Conservation (phyloP, 2,797 vertebrate genomes). For the Sebastes oblongus region DNA sequence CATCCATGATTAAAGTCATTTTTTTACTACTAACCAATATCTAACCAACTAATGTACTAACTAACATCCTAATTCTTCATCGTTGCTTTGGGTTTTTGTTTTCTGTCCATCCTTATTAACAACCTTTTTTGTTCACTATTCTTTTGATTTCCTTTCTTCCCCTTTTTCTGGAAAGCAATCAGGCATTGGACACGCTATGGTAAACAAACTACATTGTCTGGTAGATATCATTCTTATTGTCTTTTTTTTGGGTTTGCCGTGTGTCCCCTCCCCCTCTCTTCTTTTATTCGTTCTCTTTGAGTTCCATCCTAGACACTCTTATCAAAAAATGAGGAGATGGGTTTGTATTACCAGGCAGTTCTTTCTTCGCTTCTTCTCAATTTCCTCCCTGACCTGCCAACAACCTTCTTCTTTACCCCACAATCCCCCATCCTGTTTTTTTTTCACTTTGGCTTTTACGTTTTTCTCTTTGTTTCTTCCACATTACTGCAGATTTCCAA, state of each 20-base stretch:
- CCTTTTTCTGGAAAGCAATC: conserved; percentile 95
- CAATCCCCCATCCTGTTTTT: conserved; percentile 74
- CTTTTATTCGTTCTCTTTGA: conserved; percentile 85
- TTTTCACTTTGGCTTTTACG: conserved; percentile 75
- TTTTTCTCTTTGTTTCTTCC: conserved; percentile 75
- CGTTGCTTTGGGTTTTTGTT: conserved; percentile 90
- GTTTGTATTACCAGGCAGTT: conserved; percentile 86
- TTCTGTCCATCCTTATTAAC: conserved; percentile 96
- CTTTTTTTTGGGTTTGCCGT: conserved; percentile 98
- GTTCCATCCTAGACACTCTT: conserved; percentile 87
- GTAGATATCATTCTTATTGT: conserved; percentile 98
- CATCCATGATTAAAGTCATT: conserved; percentile 97
- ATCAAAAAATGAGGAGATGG: conserved; percentile 89
- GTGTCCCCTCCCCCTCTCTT: conserved; percentile 90
- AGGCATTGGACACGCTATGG: conserved; percentile 99
- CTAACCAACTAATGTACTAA: conserved; percentile 99
- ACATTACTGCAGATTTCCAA: conserved; percentile 74
- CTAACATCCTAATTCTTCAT: conserved; percentile 98
- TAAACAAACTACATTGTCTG: conserved; percentile 99
- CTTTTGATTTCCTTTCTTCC: conserved; percentile 99
- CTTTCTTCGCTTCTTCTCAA: conserved; percentile 83
- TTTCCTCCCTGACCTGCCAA: conserved; percentile 77
- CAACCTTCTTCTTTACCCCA: conserved; percentile 77
- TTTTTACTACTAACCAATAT: conserved; percentile 87
- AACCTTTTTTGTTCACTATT: conserved; percentile 95